Conservation (phyloP, 2,797 vertebrate genomes). For the Neosilurus hyrtlii region DNA sequence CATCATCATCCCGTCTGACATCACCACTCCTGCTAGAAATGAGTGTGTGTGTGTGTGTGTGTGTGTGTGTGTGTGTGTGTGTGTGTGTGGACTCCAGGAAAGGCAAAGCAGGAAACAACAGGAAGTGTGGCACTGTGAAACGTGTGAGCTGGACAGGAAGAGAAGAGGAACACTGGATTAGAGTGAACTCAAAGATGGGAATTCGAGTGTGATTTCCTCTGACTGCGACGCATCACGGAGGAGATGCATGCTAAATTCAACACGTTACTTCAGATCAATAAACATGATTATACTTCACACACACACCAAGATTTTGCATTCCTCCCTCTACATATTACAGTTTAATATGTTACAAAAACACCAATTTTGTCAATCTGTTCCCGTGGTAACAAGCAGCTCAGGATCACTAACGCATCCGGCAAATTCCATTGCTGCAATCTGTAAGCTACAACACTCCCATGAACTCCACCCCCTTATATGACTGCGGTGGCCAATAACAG, state of each 20-base stretch:
- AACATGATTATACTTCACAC: neutral
- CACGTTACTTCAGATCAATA: neutral
- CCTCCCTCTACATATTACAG: too few species aligned
- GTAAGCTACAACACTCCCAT: neutral
- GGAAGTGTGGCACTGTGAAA: constrained; percentile 26
- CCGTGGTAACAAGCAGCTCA: neutral
- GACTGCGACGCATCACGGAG: too few species aligned
- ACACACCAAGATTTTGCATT: neutral
- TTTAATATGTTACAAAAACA: too few species aligned
- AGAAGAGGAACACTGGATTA: neutral
- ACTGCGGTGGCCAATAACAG: neutral
- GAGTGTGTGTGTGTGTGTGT: neutral
- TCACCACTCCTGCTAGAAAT: neutral
- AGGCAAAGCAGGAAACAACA: constrained; percentile 32
- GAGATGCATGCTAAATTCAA: neutral
- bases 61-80: neutral
- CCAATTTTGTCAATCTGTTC: neutral
- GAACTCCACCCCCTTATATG: neutral
- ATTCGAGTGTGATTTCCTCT: too few species aligned
- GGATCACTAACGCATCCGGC: neutral
- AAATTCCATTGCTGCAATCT: neutral
- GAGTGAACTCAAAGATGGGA: constrained; percentile 1
- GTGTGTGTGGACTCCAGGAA: constrained; percentile 25
- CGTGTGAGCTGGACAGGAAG: constrained; percentile 8
- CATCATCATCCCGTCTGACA: neutral